A percentile compares a stretch with the other conserved stretches of the same genome.
These are phyloP conservation scores for Cinclus mexicanus DNA, from an alignment of 2,113 vertebrate species.

Conservation along the genomic window DNA sequence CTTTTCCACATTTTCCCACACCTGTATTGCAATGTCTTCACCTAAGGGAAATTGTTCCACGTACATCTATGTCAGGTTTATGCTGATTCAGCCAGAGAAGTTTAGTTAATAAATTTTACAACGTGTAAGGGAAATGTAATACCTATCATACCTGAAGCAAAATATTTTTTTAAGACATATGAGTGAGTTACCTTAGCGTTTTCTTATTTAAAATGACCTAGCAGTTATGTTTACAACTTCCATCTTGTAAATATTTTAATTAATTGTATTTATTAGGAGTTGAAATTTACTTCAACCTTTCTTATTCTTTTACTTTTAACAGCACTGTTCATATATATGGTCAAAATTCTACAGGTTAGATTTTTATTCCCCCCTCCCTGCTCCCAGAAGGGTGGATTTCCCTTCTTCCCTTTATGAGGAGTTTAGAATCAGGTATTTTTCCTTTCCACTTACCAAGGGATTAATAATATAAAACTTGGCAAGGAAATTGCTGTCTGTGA, in stretches of 20 bases:
- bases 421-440: constrained; percentile 58
- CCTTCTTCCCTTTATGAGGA: constrained; percentile 45
- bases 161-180: not conserved
- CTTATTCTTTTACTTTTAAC: not conserved
- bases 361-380: not conserved
- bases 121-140: not conserved
- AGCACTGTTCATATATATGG: not conserved
- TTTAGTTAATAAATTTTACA: not conserved
- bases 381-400: not conserved
- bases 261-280: not conserved
- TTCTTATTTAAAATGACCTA: not conserved
- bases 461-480: constrained; percentile 68
- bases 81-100: not conserved
- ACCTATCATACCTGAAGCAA: not conserved
- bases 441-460: constrained; percentile 53
- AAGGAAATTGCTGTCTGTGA: constrained; percentile 54
- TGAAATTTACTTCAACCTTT: not conserved
- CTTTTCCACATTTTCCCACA: not conserved
- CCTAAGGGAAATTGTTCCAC: not conserved
- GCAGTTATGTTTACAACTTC: not conserved
- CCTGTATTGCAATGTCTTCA: not conserved
- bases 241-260: not conserved
- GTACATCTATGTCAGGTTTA: not conserved
- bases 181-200: not conserved
- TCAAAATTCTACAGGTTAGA: not conserved